Evolutionary conservation across 2,888 invertebrate genomes (phyloP).

Genomic region (Lithophane socia): DNA sequence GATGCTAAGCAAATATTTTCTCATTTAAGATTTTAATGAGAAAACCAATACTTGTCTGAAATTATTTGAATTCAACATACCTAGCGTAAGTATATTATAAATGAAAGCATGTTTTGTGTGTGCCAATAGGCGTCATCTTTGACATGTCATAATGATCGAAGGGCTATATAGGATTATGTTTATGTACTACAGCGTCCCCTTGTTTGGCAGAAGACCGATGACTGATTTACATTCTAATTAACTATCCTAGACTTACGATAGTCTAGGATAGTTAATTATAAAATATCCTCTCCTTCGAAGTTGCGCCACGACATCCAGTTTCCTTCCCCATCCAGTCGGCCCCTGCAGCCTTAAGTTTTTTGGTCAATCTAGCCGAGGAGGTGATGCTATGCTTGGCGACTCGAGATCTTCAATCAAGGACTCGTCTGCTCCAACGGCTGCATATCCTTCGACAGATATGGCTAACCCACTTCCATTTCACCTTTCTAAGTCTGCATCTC

Average conservation of each 20-base stretch:
- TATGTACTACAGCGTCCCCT: neutral
- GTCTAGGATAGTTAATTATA: too few species aligned
- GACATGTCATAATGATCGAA: neutral
- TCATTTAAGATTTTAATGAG: conserved; percentile 5
- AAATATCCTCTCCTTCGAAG: too few species aligned
- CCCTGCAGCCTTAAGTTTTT: too few species aligned
- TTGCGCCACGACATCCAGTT: too few species aligned
- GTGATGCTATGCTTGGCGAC: too few species aligned
- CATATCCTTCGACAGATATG: too few species aligned
- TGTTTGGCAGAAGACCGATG: neutral
- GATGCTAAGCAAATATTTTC: conserved; percentile 7
- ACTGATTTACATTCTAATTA: neutral
- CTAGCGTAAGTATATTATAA: neutral
- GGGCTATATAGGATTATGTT: neutral
- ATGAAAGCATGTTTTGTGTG: neutral
- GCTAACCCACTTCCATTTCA: neutral
- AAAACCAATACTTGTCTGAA: conserved; percentile 7
- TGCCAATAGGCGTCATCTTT: neutral
- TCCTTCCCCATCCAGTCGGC: too few species aligned
- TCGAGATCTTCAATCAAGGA: neutral
- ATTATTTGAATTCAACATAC: conserved; percentile 4
- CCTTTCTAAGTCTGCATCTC: neutral
- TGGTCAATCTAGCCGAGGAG: too few species aligned
- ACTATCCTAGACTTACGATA: too few species aligned
- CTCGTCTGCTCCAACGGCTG: too few species aligned